Percentiles rank a stretch among this genome's conserved stretches.
Evolutionary conservation across 2,888 invertebrate species (phyloP).

Genomic region (Heliconius charithonia): DNA sequence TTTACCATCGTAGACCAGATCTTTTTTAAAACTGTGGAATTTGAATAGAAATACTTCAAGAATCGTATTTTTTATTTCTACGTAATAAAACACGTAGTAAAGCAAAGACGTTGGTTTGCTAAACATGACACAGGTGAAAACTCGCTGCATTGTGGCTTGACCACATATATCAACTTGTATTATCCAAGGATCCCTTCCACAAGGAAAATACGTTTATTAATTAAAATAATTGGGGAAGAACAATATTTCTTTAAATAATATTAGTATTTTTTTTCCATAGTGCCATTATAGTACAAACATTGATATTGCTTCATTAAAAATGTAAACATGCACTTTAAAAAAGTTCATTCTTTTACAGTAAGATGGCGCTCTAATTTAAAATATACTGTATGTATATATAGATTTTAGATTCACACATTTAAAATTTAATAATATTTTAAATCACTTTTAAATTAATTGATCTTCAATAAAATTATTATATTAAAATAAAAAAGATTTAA

Average conservation of each 20-base stretch:
- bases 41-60: too few species aligned
- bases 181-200: too few species aligned
- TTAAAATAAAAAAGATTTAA: neutral
- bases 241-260: neutral
- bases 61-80: too few species aligned
- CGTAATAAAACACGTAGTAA: too few species aligned
- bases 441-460: neutral
- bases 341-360: constrained; percentile 12
- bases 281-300: neutral
- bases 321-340: neutral
- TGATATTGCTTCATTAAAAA: neutral
- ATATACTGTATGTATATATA: neutral
- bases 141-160: too few species aligned
- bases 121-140: too few species aligned
- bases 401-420: neutral
- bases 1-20: too few species aligned
- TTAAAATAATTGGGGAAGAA: neutral
- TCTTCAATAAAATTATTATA: neutral
- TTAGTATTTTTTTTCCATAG: too few species aligned
- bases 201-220: neutral
- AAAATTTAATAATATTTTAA: neutral
- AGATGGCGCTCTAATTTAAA: constrained; percentile 26
- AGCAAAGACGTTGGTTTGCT: neutral
- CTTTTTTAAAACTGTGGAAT: too few species aligned
- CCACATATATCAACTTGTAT: too few species aligned